Evolutionary conservation across 2,113 vertebrate species (phyloP), one percentile per base, ranked within the genome.

Genomic region (Todiramphus saurophagus): DNA sequence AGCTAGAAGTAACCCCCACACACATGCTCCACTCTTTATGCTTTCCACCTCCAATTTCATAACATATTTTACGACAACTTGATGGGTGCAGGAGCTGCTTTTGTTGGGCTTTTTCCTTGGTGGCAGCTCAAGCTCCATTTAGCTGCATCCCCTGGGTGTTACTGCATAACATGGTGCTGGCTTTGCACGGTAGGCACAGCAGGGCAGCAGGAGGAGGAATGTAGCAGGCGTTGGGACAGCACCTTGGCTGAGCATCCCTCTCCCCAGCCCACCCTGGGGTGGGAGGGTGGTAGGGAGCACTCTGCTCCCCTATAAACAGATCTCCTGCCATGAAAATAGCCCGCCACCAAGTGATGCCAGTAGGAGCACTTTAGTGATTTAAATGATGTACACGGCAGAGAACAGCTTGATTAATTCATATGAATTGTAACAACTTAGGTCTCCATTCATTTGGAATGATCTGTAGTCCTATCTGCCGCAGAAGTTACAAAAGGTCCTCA

Each of bases 371-470:
- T 89, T 43, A 83, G 94, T 75, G 94, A 94, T 92, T 97, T 94
- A 93, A 96, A 89, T 95, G 55, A 90, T 78, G 77, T 72, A 83
- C 85, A n/a, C 21, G 33, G 46, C 35, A 91, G 93, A 73, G 74
- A 96, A 53, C 91, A 95, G 91, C 96, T 92, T 93, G 96, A 96
- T 97, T 96, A 96, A 95, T 94, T 95, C 91, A 6, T 70, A 27
- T 4, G 56, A 77, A 85, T 81, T 74, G 89, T 60, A 93, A 91
- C 91, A 90, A 67, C 91, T 94, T 64, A 72, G 72, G 80, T 74
- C 77, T 94, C 85, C 94, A 59, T 95, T 96, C 93, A 91, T 94
- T 95, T 78, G 74, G 87, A 91, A 75, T 76, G 95, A 95, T 96
- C 94, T 90, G 60, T 59, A 75, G 74, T 64, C 91, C 83, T 94